These are phyloP conservation scores for Marcusenius ussheri DNA, from an alignment of 2,113 vertebrate species.

Conservation along the genomic window DNA sequence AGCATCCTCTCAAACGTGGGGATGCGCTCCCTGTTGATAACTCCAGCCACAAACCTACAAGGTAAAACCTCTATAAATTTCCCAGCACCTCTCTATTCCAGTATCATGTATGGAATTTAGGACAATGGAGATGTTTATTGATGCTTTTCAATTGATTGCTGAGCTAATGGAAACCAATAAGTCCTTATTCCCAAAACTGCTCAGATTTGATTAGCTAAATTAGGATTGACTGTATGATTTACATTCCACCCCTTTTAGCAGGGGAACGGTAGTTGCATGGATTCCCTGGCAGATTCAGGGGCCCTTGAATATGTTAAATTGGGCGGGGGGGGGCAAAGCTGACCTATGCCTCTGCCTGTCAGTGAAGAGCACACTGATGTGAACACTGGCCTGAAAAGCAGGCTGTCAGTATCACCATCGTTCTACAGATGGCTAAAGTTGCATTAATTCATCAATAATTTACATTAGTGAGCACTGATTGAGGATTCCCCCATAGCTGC, in stretches of 20 bases:
- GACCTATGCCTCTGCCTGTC: neutral
- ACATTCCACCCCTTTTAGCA: neutral
- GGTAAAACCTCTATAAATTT: neutral
- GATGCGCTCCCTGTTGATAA: conserved; percentile 89
- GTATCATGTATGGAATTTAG: neutral
- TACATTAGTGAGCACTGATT: neutral
- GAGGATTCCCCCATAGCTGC: neutral
- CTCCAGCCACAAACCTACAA: conserved; percentile 87
- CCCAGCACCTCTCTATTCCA: neutral
- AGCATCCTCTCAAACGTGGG: conserved; percentile 96
- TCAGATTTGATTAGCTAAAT: neutral
- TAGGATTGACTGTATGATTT: neutral
- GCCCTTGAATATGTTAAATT: neutral
- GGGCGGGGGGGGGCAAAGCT: neutral
- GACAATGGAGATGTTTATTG: neutral
- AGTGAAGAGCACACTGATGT: neutral
- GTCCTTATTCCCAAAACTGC: neutral
- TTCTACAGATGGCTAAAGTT: neutral
- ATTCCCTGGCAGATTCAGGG: neutral
- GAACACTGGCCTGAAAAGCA: neutral
- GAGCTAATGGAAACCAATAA: neutral
- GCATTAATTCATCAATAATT: neutral
- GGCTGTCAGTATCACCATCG: neutral
- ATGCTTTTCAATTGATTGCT: neutral
- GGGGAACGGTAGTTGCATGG: neutral